Percentiles rank a stretch among this genome's conserved stretches.
Conservation (phyloP, 1,140 invertebrate species). For the Nasonia vitripennis region DNA sequence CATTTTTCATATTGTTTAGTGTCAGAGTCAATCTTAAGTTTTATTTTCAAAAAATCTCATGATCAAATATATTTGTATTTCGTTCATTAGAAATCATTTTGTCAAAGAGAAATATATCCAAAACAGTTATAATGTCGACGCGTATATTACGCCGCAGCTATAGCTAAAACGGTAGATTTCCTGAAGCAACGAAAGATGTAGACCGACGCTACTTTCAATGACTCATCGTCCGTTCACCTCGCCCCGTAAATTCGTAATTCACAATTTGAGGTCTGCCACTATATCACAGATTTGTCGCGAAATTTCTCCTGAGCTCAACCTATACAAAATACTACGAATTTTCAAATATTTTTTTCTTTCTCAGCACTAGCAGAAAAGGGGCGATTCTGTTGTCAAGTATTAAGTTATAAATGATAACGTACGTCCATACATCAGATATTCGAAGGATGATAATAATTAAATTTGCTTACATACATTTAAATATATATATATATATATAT, state of each 20-base stretch:
- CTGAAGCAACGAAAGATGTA: conserved; percentile 18
- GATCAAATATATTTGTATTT: not conserved
- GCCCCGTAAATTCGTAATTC: conserved; percentile 61
- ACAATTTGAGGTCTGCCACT: conserved; percentile 69
- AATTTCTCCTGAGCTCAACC: conserved; percentile 56
- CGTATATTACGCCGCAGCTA: not conserved
- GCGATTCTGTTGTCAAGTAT: not conserved
- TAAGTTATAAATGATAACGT: too few species aligned
- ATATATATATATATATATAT: not conserved
- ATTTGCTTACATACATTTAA: not conserved
- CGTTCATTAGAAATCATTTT: not conserved
- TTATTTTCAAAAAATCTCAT: not conserved
- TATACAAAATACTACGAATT: not conserved
- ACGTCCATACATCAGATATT: too few species aligned
- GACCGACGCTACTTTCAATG: not conserved
- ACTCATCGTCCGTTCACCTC: conserved; percentile 53
- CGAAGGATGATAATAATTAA: not conserved
- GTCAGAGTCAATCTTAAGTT: not conserved
- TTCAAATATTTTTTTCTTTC: not conserved
- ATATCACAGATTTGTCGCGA: conserved; percentile 73
- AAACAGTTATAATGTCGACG: not conserved
- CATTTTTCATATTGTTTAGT: not conserved
- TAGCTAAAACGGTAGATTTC: not conserved
- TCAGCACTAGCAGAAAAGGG: not conserved
- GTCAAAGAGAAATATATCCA: not conserved